Evolutionary conservation across 2,113 vertebrate species (phyloP).

Genomic region (Melanerpes aurifrons): DNA sequence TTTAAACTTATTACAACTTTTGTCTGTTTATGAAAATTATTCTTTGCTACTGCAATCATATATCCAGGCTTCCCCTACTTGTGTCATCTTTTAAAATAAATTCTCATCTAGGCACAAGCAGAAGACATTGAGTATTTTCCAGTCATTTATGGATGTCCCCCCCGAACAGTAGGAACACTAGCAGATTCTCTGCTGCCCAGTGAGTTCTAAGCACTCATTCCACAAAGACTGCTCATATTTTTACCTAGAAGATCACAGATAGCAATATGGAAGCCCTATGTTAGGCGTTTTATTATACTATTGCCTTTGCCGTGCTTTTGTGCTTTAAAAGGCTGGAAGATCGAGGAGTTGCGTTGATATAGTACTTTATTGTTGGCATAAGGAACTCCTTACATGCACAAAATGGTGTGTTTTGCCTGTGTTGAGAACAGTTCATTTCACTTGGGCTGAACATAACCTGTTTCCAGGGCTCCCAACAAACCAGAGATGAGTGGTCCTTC

Average conservation of each 20-base stretch:
- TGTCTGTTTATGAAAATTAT: constrained; percentile 43
- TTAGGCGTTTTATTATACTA: background rate
- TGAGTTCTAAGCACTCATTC: background rate
- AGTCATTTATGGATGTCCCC: background rate
- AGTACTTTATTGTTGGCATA: background rate
- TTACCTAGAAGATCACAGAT: background rate
- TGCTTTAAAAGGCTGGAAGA: background rate
- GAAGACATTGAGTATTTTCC: background rate
- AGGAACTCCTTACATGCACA: background rate
- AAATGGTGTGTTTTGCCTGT: background rate
- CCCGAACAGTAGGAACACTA: background rate
- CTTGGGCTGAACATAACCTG: rapidly evolving
- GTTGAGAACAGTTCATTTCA: background rate
- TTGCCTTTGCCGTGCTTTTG: background rate
- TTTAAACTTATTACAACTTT: constrained; percentile 66
- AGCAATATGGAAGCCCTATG: background rate
- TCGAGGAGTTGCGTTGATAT: background rate
- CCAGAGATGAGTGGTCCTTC: background rate
- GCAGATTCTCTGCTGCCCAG: background rate
- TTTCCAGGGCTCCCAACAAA: background rate
- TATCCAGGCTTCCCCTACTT: background rate
- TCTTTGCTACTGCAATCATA: background rate
- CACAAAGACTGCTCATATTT: background rate
- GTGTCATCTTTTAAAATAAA: background rate
- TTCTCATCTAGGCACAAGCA: background rate